Percentiles rank a stretch among this genome's conserved stretches.
Evolutionary conservation across 1,140 invertebrate genomes (phyloP).

Genomic region (Gyrodactylus salaris): DNA sequence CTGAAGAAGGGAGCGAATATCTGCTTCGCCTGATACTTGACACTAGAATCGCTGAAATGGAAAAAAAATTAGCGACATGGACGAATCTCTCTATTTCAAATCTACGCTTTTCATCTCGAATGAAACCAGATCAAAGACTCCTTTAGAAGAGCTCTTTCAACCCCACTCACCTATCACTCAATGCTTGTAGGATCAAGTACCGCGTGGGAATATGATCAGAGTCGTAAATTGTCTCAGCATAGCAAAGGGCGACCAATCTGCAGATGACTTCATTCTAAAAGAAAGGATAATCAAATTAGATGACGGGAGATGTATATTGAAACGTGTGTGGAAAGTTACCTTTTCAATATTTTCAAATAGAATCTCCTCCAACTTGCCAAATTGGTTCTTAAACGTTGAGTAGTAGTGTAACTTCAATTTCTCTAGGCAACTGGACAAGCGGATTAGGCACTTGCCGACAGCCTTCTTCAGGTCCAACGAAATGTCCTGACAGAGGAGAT

Average conservation of each 20-base stretch:
- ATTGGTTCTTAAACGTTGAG: neutral
- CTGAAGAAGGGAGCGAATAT: neutral
- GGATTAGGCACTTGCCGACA: neutral
- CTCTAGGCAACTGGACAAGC: neutral
- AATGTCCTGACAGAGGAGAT: neutral
- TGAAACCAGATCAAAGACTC: no score
- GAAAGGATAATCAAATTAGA: no score
- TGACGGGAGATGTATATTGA: neutral
- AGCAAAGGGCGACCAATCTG: conserved; percentile 42
- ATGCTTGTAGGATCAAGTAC: conserved; percentile 44
- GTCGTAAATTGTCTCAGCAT: conserved; percentile 42
- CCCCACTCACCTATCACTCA: conserved; percentile 41
- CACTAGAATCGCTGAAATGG: neutral
- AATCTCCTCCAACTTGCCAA: conserved; percentile 22
- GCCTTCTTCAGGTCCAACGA: neutral
- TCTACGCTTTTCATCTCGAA: no score
- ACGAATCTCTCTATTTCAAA: neutral
- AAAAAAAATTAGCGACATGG: neutral
- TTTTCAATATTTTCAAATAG: conserved; percentile 23
- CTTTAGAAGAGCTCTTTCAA: neutral
- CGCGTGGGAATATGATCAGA: conserved; percentile 40
- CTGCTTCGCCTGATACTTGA: neutral
- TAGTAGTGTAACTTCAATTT: neutral
- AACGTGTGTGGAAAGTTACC: conserved; percentile 10
- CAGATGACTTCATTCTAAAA: conserved; percentile 8